Conservation (phyloP, 2,888 invertebrate species). For the Agrilus biguttatus region DNA sequence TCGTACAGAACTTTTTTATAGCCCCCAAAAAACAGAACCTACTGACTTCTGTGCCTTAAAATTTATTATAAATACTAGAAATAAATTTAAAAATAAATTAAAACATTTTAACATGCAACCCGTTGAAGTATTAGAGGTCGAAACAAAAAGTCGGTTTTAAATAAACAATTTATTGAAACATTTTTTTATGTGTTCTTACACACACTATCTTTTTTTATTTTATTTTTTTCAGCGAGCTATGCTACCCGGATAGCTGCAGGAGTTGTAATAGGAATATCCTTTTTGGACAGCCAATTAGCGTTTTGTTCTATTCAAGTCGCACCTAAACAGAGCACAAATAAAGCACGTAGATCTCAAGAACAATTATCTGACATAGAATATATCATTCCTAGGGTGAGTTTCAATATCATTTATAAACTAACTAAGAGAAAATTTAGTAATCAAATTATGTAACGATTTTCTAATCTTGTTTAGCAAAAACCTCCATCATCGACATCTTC, state of each 20-base stretch:
- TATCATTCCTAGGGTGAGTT: conserved; percentile 37
- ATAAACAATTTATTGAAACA: no score
- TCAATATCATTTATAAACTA: not conserved
- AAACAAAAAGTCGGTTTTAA: no score
- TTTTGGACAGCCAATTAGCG: conserved; percentile 35
- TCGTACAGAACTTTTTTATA: no score
- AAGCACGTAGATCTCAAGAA: conserved; percentile 26
- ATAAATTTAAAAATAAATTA: no score
- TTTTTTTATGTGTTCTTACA: no score
- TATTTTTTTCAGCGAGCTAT: conserved; percentile 33
- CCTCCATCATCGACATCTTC: conserved; percentile 19
- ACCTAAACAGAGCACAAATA: conserved; percentile 16
- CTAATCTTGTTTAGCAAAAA: conserved; percentile 4
- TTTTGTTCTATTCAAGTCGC: conserved; percentile 34
- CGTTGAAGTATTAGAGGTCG: no score
- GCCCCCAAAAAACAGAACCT: no score
- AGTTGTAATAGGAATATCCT: conserved; percentile 30
- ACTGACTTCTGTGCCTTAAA: no score
- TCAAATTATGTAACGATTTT: not conserved
- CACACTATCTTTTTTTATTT: no score
- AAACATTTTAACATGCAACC: no score
- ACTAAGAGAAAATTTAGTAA: conserved; percentile 1
- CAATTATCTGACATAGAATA: conserved; percentile 37
- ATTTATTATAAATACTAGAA: no score
- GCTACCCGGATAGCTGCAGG: conserved; percentile 33